A percentile compares a stretch with the other conserved stretches of the same genome.
These are phyloP conservation scores for Perodicticus potto DNA, from an alignment of 2,797 vertebrate species.

Conservation along the genomic window DNA sequence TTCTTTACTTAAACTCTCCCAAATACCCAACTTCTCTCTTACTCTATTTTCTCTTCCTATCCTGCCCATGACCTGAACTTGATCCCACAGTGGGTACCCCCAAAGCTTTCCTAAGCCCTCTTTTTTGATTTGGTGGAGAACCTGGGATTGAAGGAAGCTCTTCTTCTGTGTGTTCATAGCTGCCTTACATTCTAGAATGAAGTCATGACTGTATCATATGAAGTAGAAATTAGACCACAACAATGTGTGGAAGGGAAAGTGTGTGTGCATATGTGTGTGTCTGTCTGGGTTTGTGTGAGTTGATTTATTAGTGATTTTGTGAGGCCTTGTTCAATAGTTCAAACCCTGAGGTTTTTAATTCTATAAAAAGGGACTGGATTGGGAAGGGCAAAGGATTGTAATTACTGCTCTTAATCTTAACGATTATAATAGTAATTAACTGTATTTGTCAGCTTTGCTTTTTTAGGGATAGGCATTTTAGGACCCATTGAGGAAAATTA, in stretches of 20 bases:
- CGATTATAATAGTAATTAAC: neutral
- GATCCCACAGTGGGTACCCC: neutral
- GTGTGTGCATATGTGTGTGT: neutral
- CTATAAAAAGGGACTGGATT: neutral
- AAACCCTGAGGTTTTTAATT: slow-evolving; percentile 51
- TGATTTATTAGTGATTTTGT: slow-evolving; percentile 42
- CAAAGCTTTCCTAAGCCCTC: neutral
- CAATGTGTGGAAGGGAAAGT: neutral
- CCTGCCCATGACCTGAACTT: neutral
- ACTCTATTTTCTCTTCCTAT: neutral
- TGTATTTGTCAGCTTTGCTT: slow-evolving; percentile 12
- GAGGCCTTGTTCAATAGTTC: neutral
- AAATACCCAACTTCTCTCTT: neutral
- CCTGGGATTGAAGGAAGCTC: neutral
- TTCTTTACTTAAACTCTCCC: neutral
- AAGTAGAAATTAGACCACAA: slow-evolving; percentile 27
- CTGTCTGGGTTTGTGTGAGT: neutral
- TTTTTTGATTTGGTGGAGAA: neutral
- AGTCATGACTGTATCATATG: neutral
- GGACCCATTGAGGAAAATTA: slow-evolving; percentile 22
- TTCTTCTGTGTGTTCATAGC: slow-evolving; percentile 35
- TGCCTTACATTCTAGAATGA: slow-evolving; percentile 44
- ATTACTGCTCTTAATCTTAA: slow-evolving; percentile 43
- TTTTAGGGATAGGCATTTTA: slow-evolving; percentile 31
- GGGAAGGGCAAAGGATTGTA: neutral